Percentiles rank a stretch among this genome's conserved stretches.
Evolutionary conservation across 2,797 vertebrate species (phyloP).

Genomic region (Cossypha dichroa): DNA sequence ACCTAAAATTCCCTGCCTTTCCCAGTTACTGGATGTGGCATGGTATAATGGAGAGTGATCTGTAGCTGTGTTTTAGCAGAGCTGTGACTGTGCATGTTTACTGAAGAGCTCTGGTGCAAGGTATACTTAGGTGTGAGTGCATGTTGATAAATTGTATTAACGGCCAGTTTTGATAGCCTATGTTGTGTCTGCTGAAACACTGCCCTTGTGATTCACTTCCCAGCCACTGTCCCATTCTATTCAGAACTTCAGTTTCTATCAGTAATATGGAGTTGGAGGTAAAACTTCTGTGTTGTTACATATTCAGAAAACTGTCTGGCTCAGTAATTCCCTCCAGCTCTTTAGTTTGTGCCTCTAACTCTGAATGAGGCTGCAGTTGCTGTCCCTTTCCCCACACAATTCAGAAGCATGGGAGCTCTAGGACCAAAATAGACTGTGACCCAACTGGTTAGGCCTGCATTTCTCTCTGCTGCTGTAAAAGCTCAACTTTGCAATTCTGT

Average conservation of each 20-base stretch:
- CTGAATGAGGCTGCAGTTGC: not conserved
- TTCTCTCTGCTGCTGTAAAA: conserved; percentile 3
- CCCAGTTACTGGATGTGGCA: rapidly evolving
- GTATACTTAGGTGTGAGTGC: not conserved
- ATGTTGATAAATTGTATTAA: not conserved
- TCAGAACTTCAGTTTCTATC: not conserved
- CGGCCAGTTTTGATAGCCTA: not conserved
- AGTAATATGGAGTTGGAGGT: not conserved
- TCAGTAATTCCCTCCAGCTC: not conserved
- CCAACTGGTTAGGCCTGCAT: not conserved
- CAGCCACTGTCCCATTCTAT: not conserved
- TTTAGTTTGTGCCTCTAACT: not conserved
- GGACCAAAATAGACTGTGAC: not conserved
- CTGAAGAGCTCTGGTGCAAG: not conserved
- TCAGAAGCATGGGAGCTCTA: not conserved
- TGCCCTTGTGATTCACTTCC: not conserved
- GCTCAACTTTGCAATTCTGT: not conserved
- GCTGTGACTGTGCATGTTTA: not conserved
- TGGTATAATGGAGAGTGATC: rapidly evolving
- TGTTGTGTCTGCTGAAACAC: not conserved
- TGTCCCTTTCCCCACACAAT: not conserved
- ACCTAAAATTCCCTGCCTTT: not conserved
- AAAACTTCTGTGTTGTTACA: not conserved
- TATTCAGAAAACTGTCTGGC: not conserved
- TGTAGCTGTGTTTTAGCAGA: not conserved